phyloP scores from a whole-genome alignment of 2,888 invertebrate genomes.

The Elmis aenea region DNA sequence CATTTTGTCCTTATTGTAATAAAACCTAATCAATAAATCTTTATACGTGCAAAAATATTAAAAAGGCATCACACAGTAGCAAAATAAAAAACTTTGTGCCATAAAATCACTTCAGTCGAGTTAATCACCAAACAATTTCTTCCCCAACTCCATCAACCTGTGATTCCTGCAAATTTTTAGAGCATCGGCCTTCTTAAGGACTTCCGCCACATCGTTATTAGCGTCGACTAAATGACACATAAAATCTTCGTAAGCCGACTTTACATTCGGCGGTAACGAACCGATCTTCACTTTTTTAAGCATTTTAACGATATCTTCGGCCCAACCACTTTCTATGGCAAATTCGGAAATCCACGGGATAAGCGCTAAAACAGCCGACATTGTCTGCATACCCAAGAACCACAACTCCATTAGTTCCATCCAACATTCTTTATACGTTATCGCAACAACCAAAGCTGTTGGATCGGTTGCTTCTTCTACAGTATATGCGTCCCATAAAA shows the following conservation, averaged over 20 bases:
- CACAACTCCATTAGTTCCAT: conserved; percentile 85
- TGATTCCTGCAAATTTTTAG: conserved; percentile 80
- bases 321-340: conserved; percentile 91
- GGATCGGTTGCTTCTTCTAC: conserved; percentile 85
- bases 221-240: conserved; percentile 79
- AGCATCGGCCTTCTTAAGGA: conserved; percentile 77
- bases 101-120: too few relatives aligned
- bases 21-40: too few relatives aligned
- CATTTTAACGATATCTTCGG: conserved; percentile 78
- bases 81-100: too few relatives aligned
- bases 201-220: conserved; percentile 64
- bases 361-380: conserved; percentile 73
- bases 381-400: conserved; percentile 92
- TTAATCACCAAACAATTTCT: conserved; percentile 82
- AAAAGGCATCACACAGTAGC: too few relatives aligned
- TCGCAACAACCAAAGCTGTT: conserved; percentile 74
- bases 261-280: conserved; percentile 75
- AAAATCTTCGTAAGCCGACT: conserved; percentile 87
- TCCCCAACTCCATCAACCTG: conserved; percentile 83
- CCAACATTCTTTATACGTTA: conserved; percentile 84
- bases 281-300: conserved; percentile 79
- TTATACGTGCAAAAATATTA: too few relatives aligned
- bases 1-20: too few relatives aligned
- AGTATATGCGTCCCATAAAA: conserved; percentile 89
- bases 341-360: conserved; percentile 89